Evolutionary conservation across 2,888 invertebrate genomes (phyloP), one percentile per base, ranked within the genome.

Genomic region (Elmis aenea): DNA sequence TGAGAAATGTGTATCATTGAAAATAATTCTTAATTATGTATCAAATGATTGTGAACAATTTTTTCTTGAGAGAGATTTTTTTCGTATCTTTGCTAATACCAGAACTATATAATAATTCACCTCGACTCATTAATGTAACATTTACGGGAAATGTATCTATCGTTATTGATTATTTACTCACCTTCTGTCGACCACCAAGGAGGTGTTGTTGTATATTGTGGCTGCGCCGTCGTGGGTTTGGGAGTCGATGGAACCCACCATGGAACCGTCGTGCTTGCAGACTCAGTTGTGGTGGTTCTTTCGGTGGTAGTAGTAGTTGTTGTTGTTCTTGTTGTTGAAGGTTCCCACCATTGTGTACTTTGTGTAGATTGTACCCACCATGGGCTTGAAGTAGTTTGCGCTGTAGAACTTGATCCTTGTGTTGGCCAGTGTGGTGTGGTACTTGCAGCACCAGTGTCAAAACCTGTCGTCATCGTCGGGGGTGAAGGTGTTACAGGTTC

Each of bases 401-500:
- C 44, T 11, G 50, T 39, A n/a, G 43, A 6, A 9, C 5, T 28
- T 4, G 50, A 44, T 13, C 52, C 59, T 1, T 59, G 51, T 20
- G 59, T 48, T 1, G 60, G 48, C n/a, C 59, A 52, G 33, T 58
- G 52, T 33, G 49, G 39, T 35, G 40, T 38, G 8, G 51, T 47
- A 30, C 45, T 52, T 23, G 50, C 42, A 18, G 51, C 40, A 35
- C 77, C 76, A 29, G 76, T 72, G 49, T 81, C 80, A 16, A 75
- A 71, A 2, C 77, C 75, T 0, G 86, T 81, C 0, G 85, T 84
- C 49, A 85, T 75, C 0, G 81, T 78, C 1, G 88, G 86, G 2
- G 89, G 79, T 5, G 77, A 68, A 0, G 90, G 89, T 0, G 89
- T 89, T 5, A 79, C 72, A 0, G 86, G 85, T 33, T 76, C 72